Conservation (phyloP, 2,113 vertebrate species). For the Caretta caretta region DNA sequence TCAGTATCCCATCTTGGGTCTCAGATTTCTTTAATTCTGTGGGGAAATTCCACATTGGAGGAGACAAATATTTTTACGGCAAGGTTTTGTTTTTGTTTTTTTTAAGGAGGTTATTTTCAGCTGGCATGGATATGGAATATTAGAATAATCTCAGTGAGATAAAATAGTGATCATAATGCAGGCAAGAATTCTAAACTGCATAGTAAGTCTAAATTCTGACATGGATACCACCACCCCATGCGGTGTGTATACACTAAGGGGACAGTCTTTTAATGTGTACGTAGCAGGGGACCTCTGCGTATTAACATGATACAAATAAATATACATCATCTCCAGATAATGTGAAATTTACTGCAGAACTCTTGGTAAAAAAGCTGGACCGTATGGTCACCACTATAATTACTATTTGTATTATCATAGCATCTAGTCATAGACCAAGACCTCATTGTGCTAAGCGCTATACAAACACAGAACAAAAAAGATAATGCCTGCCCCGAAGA, state of each 20-base stretch:
- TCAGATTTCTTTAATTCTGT: constrained; percentile 2
- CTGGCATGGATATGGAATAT: constrained; percentile 46
- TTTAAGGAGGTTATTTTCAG: constrained; percentile 32
- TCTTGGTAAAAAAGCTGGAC: constrained; percentile 43
- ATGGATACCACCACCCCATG: too few species aligned
- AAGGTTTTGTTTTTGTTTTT: background rate
- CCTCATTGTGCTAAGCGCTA: accelerated
- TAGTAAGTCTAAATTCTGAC: too few species aligned
- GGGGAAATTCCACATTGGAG: constrained; percentile 23
- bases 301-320: too few species aligned
- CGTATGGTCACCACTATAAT: constrained; percentile 37
- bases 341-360: constrained; percentile 20
- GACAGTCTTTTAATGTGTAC: too few species aligned
- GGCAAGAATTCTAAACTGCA: too few species aligned
- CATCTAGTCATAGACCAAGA: constrained; percentile 25
- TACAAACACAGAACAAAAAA: background rate
- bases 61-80: background rate
- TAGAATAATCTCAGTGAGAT: constrained; percentile 55
- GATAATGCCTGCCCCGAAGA: background rate
- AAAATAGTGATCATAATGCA: background rate
- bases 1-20: background rate
- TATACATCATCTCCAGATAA: constrained; percentile 47
- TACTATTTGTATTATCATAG: constrained; percentile 37
- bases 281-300: too few species aligned
- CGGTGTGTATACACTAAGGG: too few species aligned